Conservation (phyloP, 2,888 invertebrate genomes). For the Pemphredon lugubris region DNA sequence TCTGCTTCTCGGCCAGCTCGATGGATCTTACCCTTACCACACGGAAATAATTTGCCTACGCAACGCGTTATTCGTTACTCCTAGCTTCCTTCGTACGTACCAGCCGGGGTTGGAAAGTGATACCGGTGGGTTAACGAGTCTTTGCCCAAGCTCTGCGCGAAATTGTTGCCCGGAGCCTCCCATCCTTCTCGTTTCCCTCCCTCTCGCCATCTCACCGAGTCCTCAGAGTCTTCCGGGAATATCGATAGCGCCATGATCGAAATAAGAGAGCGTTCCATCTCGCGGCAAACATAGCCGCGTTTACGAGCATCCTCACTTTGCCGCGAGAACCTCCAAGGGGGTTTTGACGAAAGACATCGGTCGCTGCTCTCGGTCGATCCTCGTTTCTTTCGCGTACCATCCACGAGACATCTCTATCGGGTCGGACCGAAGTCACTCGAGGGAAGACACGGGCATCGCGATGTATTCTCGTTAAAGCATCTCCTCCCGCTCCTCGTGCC, state of each 20-base stretch:
- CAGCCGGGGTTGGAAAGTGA: neutral
- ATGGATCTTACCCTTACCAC: too few species aligned
- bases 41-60: too few species aligned
- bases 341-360: slow-evolving; percentile 30
- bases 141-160: slow-evolving; percentile 24
- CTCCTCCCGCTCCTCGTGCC: too few species aligned
- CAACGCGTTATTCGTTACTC: slow-evolving; percentile 18
- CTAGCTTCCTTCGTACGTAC: too few species aligned
- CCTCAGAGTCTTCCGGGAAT: slow-evolving; percentile 4
- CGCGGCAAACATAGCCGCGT: slow-evolving; percentile 47
- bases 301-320: slow-evolving; percentile 71
- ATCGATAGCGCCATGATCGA: slow-evolving; percentile 54
- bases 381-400: slow-evolving; percentile 57
- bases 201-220: too few species aligned
- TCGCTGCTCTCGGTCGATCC: slow-evolving; percentile 57
- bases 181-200: too few species aligned
- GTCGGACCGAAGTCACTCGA: slow-evolving; percentile 46
- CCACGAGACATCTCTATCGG: slow-evolving; percentile 43
- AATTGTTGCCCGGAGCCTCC: slow-evolving; percentile 34
- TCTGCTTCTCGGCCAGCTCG: too few species aligned
- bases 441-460: slow-evolving; percentile 14
- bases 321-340: slow-evolving; percentile 55
- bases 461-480: slow-evolving; percentile 35
- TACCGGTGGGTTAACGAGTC: slow-evolving; percentile 44
- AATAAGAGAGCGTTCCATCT: slow-evolving; percentile 50